Base-by-base conservation (phyloP, 2,888 invertebrate genomes). In the Azorinus chamasolen region DNA sequence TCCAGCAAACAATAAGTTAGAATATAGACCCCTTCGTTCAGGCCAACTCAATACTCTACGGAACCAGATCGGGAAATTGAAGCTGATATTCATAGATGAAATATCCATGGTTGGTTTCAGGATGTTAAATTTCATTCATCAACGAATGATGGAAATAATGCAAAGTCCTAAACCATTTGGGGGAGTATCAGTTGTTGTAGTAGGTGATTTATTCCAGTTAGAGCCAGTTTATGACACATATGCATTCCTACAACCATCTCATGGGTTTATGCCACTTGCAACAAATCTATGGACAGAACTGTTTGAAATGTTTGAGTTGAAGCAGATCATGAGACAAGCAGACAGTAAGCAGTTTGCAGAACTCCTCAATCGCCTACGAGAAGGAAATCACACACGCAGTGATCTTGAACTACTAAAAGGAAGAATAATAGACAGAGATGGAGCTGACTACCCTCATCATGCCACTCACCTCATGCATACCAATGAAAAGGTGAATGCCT, bases 331-430 rank as follows among this genome's bases (percentile, higher is more conserved):
- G 80, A 39, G 83, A 24, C 84, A 84, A 43, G 62, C 45, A 58
- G 83, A 79, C 12, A 70, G 59, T 46, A 73, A 58, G 62, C 22
- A 27, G 10, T 86, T 86, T 77, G 86, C 84, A 46, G 65, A 82
- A 43, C 51, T 86, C 8, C 54, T 84, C 2, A 84, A 85, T 57
- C 50, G 86, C 45, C 45, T 20, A 65, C 27, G 79, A 48, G 79
- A 81, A 68, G 81, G 72, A 12, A 43, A 74, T 12, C 74, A 83
- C 1, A 78, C 73, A 46, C 41, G 59, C n/a, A 48, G 62, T 18
- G 85, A 85, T 48, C 63, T 83, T 8, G 46, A 61, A 12, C 39
- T 50, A 25, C 51, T 85, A 20, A 79, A 77, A 46, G 50, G 24
- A 14, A 22, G 62, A 22, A 25, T 53, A 10, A 55, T 69, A 25